Base-by-base conservation (phyloP, 2,797 vertebrate species). In the Catostomus latipinnis region DNA sequence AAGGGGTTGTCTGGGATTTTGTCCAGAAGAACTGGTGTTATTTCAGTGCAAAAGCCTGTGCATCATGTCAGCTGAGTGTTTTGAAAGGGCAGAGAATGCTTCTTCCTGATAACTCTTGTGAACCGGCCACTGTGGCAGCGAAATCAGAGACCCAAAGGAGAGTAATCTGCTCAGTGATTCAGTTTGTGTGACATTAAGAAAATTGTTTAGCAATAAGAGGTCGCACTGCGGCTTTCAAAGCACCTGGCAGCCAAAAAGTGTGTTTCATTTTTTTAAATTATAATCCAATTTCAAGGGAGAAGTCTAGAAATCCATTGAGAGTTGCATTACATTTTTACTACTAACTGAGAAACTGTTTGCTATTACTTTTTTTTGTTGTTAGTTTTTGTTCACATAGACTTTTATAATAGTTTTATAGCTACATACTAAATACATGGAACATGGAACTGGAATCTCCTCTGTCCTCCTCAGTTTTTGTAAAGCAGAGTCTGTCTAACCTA, bases 31-130 rank as follows among this genome's bases (percentile, higher is more conserved):
- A 34, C 34, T 34, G 74, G 62, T 57, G 74, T 66, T 67, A 66
- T 67, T 76, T 76, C 46, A 66, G 67, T 76, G 74, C 43, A 53
- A 67, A 76, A 76, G 12, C 4, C 62, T 67, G 34, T 62, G 74
- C 74, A 22, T 66, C 34, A 48, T 76, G 72, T 52, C 74, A 76
- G 62, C 53, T 57, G 34, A 66, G 73, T 4, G 18, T 48, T 46
- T 62, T 18, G 50, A 66, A 45, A 66, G 62, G 45, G 49, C 6
- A 6, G 50, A 65, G 73, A 76, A 52, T 65, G 58, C 16, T 53
- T 75, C 10, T 75, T 16, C 43, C 43, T 2, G 43, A 76, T 76
- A 76, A 57, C 43, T 66, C 62, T 75, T 18, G 61, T 63, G 50
- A 45, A 54, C 61, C 12, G 2, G n/a, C 7, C 11, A 10, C 14